Evolutionary conservation across 2,888 invertebrate genomes (phyloP).

Genomic region (Drosophila quinaria): DNA sequence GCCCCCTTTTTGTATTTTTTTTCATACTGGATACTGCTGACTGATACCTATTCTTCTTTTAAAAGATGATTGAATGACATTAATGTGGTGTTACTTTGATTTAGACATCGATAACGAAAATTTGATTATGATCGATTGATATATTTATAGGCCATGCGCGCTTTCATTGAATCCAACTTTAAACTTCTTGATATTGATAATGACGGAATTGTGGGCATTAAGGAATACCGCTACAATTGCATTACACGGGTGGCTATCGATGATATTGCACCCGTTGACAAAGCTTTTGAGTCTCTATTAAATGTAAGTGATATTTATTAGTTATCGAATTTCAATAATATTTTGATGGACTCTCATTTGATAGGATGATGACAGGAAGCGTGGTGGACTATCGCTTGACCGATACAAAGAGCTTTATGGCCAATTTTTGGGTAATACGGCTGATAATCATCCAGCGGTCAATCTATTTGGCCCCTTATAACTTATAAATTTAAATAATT

Average conservation of each 20-base stretch:
- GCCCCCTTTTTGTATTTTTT: too few species aligned
- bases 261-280: slow-evolving; percentile 91
- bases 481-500: slow-evolving; percentile 73
- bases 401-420: slow-evolving; percentile 94
- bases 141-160: slow-evolving; percentile 89
- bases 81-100: background rate
- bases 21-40: too few species aligned
- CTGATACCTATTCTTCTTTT: too few species aligned
- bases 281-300: slow-evolving; percentile 91
- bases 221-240: slow-evolving; percentile 94
- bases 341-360: background rate
- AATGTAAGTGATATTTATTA: slow-evolving; percentile 87
- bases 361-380: slow-evolving; percentile 92
- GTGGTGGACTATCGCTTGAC: slow-evolving; percentile 91
- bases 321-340: background rate
- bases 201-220: slow-evolving; percentile 92
- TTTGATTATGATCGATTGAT: background rate
- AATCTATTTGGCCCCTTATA: slow-evolving; percentile 92
- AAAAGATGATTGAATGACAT: slow-evolving; percentile 9
- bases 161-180: slow-evolving; percentile 94
- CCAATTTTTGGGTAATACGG: slow-evolving; percentile 92
- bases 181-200: slow-evolving; percentile 92
- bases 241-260: slow-evolving; percentile 92
- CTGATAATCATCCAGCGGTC: slow-evolving; percentile 90
- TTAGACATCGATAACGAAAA: background rate